Percentiles rank a stretch among this genome's conserved stretches.
These are phyloP conservation scores for Palythoa caribaeorum DNA, from an alignment of 92 coral and sea anemone species.

Conservation along the genomic window DNA sequence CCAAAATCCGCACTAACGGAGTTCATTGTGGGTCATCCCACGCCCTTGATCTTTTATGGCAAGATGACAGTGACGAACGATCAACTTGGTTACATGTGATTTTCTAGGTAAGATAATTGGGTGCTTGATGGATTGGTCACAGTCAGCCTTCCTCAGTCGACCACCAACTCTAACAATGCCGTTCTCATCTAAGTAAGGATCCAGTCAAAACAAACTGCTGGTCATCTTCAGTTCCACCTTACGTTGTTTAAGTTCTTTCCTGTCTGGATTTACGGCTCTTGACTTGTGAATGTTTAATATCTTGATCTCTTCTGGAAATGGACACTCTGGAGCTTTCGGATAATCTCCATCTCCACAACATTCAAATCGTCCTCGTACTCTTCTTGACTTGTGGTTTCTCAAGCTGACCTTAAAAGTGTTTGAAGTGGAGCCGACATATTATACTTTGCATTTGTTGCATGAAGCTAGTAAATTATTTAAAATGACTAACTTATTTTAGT, in stretches of 20 bases:
- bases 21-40: conserved; percentile 70
- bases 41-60: conserved; percentile 65
- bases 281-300: background rate
- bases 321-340: conserved; percentile 5
- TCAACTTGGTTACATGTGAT: conserved; percentile 45
- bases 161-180: conserved; percentile 57
- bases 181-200: conserved; percentile 20
- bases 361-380: conserved; percentile 2
- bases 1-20: conserved; percentile 72
- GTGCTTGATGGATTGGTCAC: conserved; percentile 38
- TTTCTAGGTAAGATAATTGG: conserved; percentile 45
- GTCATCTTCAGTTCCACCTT: conserved; percentile 17
- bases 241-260: conserved; percentile 20
- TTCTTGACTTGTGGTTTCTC: background rate
- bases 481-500: no score
- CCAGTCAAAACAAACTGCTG: conserved; percentile 15
- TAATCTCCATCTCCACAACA: conserved; percentile 15
- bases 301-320: conserved; percentile 22
- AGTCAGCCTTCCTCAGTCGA: conserved; percentile 55
- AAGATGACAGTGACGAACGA: conserved; percentile 45
- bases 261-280: background rate
- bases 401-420: no score
- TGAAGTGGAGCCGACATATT: no score
- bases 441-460: no score
- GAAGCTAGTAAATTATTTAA: no score